phyloP scores from a whole-genome alignment of 2,888 invertebrate species.

The Cheilosia impressa region DNA sequence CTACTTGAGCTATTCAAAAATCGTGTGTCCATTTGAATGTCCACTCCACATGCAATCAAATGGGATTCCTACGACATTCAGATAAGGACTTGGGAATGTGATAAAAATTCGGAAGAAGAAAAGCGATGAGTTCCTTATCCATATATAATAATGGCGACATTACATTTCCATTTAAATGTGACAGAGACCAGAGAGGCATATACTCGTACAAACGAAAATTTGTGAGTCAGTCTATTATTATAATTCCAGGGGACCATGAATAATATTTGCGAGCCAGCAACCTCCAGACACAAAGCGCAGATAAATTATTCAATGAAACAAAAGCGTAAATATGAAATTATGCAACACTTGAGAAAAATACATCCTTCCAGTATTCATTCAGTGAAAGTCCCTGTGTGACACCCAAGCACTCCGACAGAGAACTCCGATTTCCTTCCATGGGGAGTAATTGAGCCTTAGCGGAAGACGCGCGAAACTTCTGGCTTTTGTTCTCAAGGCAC shows the following conservation, averaged over 20 bases:
- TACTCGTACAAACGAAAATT: constrained; percentile 13
- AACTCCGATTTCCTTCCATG: constrained; percentile 29
- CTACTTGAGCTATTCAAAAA: constrained; percentile 69
- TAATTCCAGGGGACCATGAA: constrained; percentile 62
- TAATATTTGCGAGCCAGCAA: constrained; percentile 52
- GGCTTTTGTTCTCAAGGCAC: constrained; percentile 73
- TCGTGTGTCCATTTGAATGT: constrained; percentile 73
- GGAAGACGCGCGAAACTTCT: constrained; percentile 68
- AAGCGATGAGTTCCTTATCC: constrained; percentile 51
- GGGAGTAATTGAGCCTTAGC: constrained; percentile 67
- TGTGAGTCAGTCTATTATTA: constrained; percentile 35
- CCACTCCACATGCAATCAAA: constrained; percentile 43
- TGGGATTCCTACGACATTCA: constrained; percentile 43
- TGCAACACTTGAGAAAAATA: constrained; percentile 75
- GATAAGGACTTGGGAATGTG: constrained; percentile 59
- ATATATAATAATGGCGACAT: constrained; percentile 43
- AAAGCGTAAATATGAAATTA: constrained; percentile 75
- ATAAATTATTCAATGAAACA: constrained; percentile 75
- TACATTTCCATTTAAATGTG: constrained; percentile 60
- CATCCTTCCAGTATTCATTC: constrained; percentile 57
- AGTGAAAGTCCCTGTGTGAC: constrained; percentile 47
- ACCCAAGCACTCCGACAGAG: constrained; percentile 41
- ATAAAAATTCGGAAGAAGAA: constrained; percentile 60
- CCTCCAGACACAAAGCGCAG: constrained; percentile 45
- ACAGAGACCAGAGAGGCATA: constrained; percentile 28